These are phyloP conservation scores for Pseudorhombus dupliciocellatus DNA, from an alignment of 2,113 vertebrate genomes.

Conservation along the genomic window DNA sequence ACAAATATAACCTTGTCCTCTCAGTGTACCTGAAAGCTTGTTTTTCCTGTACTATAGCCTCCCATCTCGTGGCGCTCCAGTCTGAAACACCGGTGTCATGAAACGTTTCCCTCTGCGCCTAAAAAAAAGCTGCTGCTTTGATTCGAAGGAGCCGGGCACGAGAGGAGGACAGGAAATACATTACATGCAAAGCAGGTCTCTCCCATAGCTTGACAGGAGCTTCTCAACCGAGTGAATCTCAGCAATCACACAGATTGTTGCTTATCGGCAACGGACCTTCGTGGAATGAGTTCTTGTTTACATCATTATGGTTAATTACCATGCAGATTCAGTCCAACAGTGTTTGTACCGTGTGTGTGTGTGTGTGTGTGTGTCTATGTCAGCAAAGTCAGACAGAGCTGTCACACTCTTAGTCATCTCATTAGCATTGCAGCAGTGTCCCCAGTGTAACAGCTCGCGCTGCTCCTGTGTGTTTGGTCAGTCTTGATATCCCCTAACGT, in stretches of 20 bases:
- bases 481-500: constrained; percentile 11
- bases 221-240: constrained; percentile 35
- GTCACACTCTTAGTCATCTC: constrained; percentile 51
- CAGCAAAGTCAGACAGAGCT: constrained; percentile 37
- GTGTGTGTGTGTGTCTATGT: constrained; percentile 24
- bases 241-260: constrained; percentile 67
- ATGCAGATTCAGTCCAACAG: constrained; percentile 60
- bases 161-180: constrained; percentile 36
- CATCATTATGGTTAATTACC: constrained; percentile 80
- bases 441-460: constrained; percentile 18
- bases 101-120: constrained; percentile 46
- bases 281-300: constrained; percentile 77
- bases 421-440: constrained; percentile 47
- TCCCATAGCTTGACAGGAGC: constrained; percentile 31
- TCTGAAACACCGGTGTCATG: constrained; percentile 50
- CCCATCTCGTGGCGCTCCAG: constrained; percentile 36
- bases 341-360: constrained; percentile 13
- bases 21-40: constrained; percentile 21
- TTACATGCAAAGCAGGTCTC: constrained; percentile 36
- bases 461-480: constrained; percentile 26
- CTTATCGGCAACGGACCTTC: constrained; percentile 51
- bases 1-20: constrained; percentile 20
- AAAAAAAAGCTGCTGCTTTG: constrained; percentile 55
- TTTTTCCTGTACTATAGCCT: constrained; percentile 9
- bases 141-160: constrained; percentile 52